Evolutionary conservation across 1,140 invertebrate genomes (phyloP).

Genomic region (Cryptotermes secundus): DNA sequence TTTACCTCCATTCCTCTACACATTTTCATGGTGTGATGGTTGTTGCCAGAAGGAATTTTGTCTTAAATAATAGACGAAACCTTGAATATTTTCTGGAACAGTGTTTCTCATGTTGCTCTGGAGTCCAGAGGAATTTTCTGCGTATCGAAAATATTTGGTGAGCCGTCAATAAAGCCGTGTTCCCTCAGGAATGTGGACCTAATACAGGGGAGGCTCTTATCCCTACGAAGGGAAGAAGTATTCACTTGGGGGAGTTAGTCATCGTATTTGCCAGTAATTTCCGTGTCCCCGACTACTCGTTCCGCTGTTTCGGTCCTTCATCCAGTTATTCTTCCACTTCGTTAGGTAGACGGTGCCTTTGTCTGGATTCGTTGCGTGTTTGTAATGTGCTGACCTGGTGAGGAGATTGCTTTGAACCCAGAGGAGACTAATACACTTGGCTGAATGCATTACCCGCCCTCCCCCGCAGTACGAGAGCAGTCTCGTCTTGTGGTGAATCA

Average conservation of each 20-base stretch:
- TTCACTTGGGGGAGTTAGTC: slow-evolving; percentile 17
- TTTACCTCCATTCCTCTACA: too few species aligned
- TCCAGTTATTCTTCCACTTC: not conserved
- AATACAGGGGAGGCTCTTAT: not conserved
- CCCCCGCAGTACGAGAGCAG: not conserved
- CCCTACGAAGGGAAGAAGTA: not conserved
- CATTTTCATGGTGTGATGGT: too few species aligned
- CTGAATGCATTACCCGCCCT: not conserved
- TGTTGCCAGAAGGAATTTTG: too few species aligned
- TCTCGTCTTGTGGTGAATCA: not conserved
- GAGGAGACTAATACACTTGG: not conserved
- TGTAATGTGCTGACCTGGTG: slow-evolving; percentile 1
- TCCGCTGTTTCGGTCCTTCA: not conserved
- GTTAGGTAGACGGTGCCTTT: not conserved
- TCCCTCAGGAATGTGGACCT: not conserved
- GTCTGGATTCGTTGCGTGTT: not conserved
- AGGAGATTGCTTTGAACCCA: not conserved
- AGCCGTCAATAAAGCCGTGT: not conserved
- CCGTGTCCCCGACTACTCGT: not conserved
- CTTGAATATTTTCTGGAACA: too few species aligned
- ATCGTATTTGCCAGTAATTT: slow-evolving; percentile 19
- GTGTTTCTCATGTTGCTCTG: too few species aligned
- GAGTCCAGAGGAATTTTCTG: not conserved
- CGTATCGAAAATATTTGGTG: not conserved
- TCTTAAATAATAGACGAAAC: too few species aligned